These are phyloP conservation scores for Orchestes rusci DNA, from an alignment of 2,888 invertebrate genomes.

Conservation along the genomic window DNA sequence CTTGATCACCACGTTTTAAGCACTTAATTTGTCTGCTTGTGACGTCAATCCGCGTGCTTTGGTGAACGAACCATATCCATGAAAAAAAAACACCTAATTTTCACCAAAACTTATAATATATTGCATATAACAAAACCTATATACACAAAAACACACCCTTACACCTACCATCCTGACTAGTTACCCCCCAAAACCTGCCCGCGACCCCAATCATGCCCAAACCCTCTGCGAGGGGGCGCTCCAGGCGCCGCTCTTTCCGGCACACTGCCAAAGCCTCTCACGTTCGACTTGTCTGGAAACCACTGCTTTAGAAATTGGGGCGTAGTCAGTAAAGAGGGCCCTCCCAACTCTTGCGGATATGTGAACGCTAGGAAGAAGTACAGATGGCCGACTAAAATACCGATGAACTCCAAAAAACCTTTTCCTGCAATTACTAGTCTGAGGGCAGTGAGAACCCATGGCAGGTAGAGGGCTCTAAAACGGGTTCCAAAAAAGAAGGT, in stretches of 20 bases:
- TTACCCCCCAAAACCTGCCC: conserved; percentile 53
- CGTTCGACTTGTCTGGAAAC: conserved; percentile 73
- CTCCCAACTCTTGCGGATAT: conserved; percentile 94
- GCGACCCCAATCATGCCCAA: conserved; percentile 64
- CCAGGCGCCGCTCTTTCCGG: conserved; percentile 44
- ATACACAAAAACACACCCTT: no score
- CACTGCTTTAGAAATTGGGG: conserved; percentile 77
- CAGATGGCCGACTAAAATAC: conserved; percentile 92
- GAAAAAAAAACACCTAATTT: no score
- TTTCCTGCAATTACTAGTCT: conserved; percentile 73
- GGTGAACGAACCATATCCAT: no score
- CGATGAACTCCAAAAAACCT: conserved; percentile 87
- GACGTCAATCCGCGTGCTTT: no score
- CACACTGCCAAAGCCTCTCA: conserved; percentile 70
- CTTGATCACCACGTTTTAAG: no score
- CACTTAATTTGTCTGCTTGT: no score
- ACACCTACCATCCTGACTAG: no score
- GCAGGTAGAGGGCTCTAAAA: conserved; percentile 97
- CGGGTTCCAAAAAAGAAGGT: conserved; percentile 98
- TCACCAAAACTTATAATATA: no score
- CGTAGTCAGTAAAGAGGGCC: conserved; percentile 70
- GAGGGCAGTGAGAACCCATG: conserved; percentile 94
- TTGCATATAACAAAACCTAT: no score
- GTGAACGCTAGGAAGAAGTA: conserved; percentile 97
- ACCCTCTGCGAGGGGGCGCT: conserved; percentile 11